Evolutionary conservation across 2,113 vertebrate genomes (phyloP).

Genomic region (Erpornis zantholeuca): DNA sequence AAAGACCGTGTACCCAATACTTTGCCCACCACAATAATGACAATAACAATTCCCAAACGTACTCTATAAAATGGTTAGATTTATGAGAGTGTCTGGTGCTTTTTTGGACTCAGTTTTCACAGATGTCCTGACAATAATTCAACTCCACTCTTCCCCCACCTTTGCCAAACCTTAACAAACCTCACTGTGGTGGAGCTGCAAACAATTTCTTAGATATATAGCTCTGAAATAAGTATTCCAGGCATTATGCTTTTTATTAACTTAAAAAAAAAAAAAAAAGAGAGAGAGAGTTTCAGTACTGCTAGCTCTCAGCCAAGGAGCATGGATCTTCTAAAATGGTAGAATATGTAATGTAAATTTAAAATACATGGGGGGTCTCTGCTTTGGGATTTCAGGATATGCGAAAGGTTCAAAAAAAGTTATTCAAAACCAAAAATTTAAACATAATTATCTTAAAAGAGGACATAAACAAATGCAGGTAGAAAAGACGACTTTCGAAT

Average conservation of each 20-base stretch:
- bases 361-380: background rate
- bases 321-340: background rate
- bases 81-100: background rate
- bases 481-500: background rate
- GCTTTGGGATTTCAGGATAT: background rate
- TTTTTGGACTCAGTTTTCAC: background rate
- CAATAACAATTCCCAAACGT: background rate
- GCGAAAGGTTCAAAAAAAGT: background rate
- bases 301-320: background rate
- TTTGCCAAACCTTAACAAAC: background rate
- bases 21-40: background rate
- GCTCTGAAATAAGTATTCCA: background rate
- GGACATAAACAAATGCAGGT: background rate
- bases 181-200: background rate
- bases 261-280: background rate
- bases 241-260: background rate
- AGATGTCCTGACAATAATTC: slow-evolving; percentile 7
- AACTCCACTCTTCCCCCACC: background rate
- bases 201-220: slow-evolving; percentile 14
- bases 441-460: background rate
- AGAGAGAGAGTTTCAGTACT: background rate
- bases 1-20: background rate
- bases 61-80: background rate
- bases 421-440: background rate
- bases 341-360: background rate